Conservation (phyloP, 2,113 vertebrate genomes). For the Bombycilla garrulus region DNA sequence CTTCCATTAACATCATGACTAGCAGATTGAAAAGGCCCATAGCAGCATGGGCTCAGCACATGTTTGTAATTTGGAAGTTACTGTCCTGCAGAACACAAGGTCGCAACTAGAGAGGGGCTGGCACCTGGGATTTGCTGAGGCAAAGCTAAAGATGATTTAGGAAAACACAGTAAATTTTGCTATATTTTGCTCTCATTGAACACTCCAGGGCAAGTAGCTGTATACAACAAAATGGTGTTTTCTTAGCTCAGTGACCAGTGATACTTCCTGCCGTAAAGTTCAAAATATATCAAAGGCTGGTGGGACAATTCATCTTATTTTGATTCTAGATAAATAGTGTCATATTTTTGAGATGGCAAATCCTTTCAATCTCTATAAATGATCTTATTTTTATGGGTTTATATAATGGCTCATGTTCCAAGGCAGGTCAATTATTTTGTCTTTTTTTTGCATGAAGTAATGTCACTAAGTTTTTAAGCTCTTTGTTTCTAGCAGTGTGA, state of each 20-base stretch:
- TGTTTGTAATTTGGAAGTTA: background rate
- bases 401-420: background rate
- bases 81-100: background rate
- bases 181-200: background rate
- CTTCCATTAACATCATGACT: background rate
- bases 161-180: background rate
- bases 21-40: background rate
- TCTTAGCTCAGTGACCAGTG: background rate
- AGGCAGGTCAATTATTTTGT: background rate
- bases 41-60: background rate
- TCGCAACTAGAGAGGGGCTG: background rate
- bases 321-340: background rate
- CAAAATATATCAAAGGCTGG: background rate
- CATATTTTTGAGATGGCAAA: background rate
- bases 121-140: background rate
- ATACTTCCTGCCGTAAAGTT: background rate
- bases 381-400: background rate
- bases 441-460: background rate
- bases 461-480: background rate
- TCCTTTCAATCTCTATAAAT: background rate
- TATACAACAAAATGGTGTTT: background rate
- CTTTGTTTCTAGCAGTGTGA: background rate
- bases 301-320: background rate
- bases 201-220: background rate
- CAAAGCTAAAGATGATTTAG: background rate